phyloP scores from a whole-genome alignment of 2,797 vertebrate species.

The Ispidina lecontei region DNA sequence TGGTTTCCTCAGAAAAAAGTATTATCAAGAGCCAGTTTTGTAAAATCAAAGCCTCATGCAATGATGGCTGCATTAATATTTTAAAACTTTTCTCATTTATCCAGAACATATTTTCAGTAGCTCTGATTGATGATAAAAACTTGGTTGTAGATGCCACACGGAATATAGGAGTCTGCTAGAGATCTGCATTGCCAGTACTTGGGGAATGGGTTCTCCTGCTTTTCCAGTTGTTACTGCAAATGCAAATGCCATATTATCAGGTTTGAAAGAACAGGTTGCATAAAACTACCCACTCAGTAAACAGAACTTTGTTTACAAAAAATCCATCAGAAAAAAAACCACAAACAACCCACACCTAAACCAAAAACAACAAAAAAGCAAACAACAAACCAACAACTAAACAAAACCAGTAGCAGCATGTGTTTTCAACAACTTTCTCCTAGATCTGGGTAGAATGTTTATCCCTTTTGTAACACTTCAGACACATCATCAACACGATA shows the following conservation, averaged over 20 bases:
- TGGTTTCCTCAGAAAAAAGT: neutral
- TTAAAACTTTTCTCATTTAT: constrained; percentile 43
- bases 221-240: neutral
- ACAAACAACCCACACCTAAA: too few species aligned
- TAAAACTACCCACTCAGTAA: neutral
- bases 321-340: too few species aligned
- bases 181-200: neutral
- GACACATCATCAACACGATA: neutral
- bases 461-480: neutral
- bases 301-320: neutral
- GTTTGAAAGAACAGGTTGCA: neutral
- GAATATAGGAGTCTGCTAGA: neutral
- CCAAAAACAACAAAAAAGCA: too few species aligned
- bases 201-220: neutral
- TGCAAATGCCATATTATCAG: neutral
- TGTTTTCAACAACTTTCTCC: neutral
- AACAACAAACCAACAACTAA: neutral
- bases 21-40: neutral
- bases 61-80: constrained; percentile 41
- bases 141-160: neutral
- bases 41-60: constrained; percentile 24
- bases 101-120: neutral
- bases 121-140: constrained; percentile 3
- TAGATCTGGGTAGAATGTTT: neutral
- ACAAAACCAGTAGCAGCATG: neutral